Percentiles rank a stretch among this genome's conserved stretches.
These are phyloP conservation scores for Catostomus latipinnis DNA, from an alignment of 2,797 vertebrate genomes.

Conservation along the genomic window DNA sequence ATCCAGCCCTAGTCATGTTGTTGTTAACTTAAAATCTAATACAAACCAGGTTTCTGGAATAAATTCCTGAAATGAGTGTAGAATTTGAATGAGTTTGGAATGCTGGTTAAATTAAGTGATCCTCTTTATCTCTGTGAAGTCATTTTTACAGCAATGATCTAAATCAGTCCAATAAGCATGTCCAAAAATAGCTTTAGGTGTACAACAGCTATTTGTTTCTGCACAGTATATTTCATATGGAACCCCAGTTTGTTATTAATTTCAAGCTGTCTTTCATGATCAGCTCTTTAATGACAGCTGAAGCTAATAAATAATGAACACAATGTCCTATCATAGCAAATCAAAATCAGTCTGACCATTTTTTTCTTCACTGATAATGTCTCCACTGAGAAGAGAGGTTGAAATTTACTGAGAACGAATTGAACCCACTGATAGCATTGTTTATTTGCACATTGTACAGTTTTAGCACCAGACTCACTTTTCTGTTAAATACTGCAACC, in stretches of 20 bases:
- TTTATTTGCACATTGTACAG: too few species aligned
- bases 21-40: background rate
- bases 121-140: background rate
- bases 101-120: slow-evolving; percentile 6
- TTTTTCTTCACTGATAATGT: background rate
- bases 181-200: slow-evolving; percentile 34
- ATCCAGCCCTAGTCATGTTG: background rate
- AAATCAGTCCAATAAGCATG: slow-evolving; percentile 24
- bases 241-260: slow-evolving; percentile 9
- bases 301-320: background rate
- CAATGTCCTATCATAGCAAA: background rate
- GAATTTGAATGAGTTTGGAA: background rate
- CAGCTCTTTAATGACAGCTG: background rate
- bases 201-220: slow-evolving; percentile 7
- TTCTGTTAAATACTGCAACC: too few species aligned
- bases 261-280: slow-evolving; percentile 9
- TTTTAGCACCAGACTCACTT: too few species aligned
- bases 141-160: background rate
- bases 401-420: too few species aligned
- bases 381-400: too few species aligned
- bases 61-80: background rate
- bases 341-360: background rate
- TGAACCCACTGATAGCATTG: too few species aligned
- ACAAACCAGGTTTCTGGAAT: background rate
- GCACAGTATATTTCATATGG: background rate